Conservation (phyloP, 2,797 vertebrate genomes). For the Coranthus polyacanthus region DNA sequence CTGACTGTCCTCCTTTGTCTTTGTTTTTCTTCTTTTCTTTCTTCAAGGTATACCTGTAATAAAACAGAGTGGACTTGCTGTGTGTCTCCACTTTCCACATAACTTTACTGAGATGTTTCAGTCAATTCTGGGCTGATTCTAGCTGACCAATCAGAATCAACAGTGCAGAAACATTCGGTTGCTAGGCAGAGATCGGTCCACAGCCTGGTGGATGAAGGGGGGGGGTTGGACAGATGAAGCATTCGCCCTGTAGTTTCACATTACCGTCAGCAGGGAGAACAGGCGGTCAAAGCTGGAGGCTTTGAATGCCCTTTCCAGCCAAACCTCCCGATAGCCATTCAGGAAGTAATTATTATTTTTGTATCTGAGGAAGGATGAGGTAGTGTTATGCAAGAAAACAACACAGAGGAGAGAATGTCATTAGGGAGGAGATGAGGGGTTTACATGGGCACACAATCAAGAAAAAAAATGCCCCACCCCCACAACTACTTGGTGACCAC, state of each 20-base stretch:
- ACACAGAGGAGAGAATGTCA: constrained; percentile 85
- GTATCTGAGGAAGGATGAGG: constrained; percentile 96
- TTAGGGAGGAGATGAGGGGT: constrained; percentile 76
- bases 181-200: constrained; percentile 84
- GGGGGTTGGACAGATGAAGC: constrained; percentile 82
- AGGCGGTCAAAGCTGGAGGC: constrained; percentile 99
- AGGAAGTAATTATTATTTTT: constrained; percentile 99
- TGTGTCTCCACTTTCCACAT: constrained; percentile 41
- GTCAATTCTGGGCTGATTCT: constrained; percentile 57
- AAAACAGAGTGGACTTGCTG: constrained; percentile 52
- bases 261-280: constrained; percentile 99
- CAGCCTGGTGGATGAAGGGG: constrained; percentile 87
- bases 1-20: constrained; percentile 43
- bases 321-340: constrained; percentile 99
- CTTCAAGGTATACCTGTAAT: constrained; percentile 60
- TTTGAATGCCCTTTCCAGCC: constrained; percentile 99
- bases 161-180: constrained; percentile 87
- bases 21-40: constrained; percentile 53
- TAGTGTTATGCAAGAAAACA: constrained; percentile 89
- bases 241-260: constrained; percentile 90
- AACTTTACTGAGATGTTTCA: constrained; percentile 35
- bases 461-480: constrained; percentile 31
- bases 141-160: constrained; percentile 97
- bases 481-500: constrained; percentile 31
- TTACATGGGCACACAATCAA: constrained; percentile 72